Conservation (phyloP, 2,888 invertebrate species). For the Ichneumon xanthorius region DNA sequence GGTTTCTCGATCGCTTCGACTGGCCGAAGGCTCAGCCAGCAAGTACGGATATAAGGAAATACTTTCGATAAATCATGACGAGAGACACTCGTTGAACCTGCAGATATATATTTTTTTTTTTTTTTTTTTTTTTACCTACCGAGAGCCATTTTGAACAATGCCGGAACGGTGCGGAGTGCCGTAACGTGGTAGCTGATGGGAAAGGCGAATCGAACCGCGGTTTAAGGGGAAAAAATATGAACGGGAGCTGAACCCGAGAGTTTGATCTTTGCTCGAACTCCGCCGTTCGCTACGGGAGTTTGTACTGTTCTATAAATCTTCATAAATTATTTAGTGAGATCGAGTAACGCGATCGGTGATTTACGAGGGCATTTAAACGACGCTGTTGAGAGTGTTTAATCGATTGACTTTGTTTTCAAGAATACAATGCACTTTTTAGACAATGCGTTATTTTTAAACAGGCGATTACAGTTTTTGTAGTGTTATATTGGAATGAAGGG, state of each 20-base stretch:
- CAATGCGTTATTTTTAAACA: neutral
- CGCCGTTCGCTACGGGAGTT: constrained; percentile 24
- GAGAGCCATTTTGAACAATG: constrained; percentile 43
- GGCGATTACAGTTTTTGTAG: neutral
- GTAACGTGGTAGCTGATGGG: constrained; percentile 45
- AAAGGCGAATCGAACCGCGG: constrained; percentile 49
- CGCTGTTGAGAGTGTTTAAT: neutral
- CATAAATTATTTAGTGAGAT: constrained; percentile 34
- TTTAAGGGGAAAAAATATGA: constrained; percentile 19
- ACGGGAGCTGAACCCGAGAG: constrained; percentile 49
- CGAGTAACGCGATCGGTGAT: constrained; percentile 3
- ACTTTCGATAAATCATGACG: constrained; percentile 58
- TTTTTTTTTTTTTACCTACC: constrained; percentile 21
- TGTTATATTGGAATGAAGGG: neutral
- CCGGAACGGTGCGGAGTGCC: constrained; percentile 26
- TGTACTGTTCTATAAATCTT: constrained; percentile 45
- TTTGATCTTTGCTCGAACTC: constrained; percentile 52
- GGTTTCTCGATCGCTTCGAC: constrained; percentile 33
- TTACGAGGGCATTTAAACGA: neutral
- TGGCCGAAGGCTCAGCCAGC: constrained; percentile 16
- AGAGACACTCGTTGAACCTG: constrained; percentile 30
- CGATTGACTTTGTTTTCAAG: neutral
- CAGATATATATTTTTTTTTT: neutral
- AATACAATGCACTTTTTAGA: neutral
- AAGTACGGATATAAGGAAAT: constrained; percentile 56